Evolutionary conservation across 2,113 vertebrate genomes (phyloP), one percentile per base, ranked within the genome.

Genomic region (Oreotrochilus melanogaster): DNA sequence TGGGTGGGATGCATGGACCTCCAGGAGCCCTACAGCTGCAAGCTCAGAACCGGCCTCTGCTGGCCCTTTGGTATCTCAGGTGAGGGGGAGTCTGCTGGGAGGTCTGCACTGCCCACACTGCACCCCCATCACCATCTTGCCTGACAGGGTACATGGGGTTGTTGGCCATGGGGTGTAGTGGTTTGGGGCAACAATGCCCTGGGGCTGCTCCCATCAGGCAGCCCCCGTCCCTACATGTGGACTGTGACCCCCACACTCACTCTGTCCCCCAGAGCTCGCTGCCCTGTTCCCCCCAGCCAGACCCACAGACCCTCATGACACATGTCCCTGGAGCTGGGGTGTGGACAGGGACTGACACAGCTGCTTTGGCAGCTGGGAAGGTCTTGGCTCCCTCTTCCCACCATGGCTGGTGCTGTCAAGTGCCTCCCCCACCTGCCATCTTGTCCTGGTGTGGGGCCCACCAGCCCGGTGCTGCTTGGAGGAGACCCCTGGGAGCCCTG

Each of bases 1-100:
- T 93, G 97, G 3, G 84, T 96, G 54, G 97, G 96, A 3, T 89
- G 96, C 28, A 97, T 97, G 97, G 97, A 97, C 51, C 96, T 97
- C 30, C 92, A 94, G 11, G 96, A 97, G 16, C 54, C 86, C 82
- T 70, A 81, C 71, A 90, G 86, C 67, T 89, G 93, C 72, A 97
- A 96, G 78, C 91, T 96, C 72, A 97, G 96, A 82, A 96, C 86
- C 0, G 97, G 97, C 6, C 88, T 97, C 66, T 92, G 96, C 24
- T 70, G 97, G 6, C 96, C 97, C 80, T 97, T 97, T 0, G 97
- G 97, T 70, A 95, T 97, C 82, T 96, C 96, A 4, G 97, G 95
- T 97, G 65, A 42, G 92, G 14, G 64, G 5, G 18, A 18, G 9
- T 39, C 66, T 78, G 73, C 27, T 5, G 1, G 45, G 45, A 33